Conservation (phyloP, 92 coral and sea anemone genomes). For the Palythoa grandis region DNA sequence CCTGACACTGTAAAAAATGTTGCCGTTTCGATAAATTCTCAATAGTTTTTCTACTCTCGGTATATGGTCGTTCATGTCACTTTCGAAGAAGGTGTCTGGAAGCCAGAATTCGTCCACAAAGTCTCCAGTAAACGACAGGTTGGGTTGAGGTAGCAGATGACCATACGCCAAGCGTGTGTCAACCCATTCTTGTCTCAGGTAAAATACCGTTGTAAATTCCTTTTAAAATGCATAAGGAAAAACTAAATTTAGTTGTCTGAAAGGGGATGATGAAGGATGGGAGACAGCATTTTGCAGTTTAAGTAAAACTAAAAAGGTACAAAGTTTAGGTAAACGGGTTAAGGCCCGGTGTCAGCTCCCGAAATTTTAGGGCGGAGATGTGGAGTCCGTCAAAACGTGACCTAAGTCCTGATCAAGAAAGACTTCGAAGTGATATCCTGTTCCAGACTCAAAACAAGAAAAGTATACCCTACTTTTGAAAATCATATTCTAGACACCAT, state of each 20-base stretch:
- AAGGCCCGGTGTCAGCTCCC: too few species aligned
- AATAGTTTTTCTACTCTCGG: conserved; percentile 40
- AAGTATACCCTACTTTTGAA: too few species aligned
- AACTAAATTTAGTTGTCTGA: not conserved
- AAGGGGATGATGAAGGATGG: too few species aligned
- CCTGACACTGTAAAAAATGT: conserved; percentile 50
- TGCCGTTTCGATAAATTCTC: conserved; percentile 38
- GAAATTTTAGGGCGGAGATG: too few species aligned
- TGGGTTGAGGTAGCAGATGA: conserved; percentile 31
- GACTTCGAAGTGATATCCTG: too few species aligned
- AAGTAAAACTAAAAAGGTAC: too few species aligned
- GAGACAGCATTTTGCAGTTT: too few species aligned
- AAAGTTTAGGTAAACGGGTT: too few species aligned
- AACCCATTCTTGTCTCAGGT: conserved; percentile 55
- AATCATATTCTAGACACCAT: too few species aligned
- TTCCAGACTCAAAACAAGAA: too few species aligned
- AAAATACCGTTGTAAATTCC: conserved; percentile 56
- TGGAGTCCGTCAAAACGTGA: too few species aligned
- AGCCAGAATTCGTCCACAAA: conserved; percentile 48
- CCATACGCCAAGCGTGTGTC: conserved; percentile 59
- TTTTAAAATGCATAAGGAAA: not conserved
- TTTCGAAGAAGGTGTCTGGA: conserved; percentile 54
- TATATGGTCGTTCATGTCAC: conserved; percentile 43
- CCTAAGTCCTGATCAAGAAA: too few species aligned
- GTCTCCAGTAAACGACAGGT: conserved; percentile 39